Percentiles rank a stretch among this genome's conserved stretches.
phyloP scores from a whole-genome alignment of 2,797 vertebrate genomes.

The Lophius americanus region DNA sequence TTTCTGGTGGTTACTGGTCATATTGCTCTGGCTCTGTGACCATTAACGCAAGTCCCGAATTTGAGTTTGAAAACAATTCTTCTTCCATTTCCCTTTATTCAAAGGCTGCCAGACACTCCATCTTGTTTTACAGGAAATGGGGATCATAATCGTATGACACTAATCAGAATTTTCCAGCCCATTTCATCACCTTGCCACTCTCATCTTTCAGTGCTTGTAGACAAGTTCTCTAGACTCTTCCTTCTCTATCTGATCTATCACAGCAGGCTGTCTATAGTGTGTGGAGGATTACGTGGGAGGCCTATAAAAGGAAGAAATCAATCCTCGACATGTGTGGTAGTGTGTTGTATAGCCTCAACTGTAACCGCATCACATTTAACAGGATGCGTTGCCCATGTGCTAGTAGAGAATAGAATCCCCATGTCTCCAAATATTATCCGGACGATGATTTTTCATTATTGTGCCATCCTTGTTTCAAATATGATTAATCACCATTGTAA shows the following conservation, averaged over 20 bases:
- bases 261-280: conserved; percentile 32
- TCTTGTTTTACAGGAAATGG: conserved; percentile 64
- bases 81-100: conserved; percentile 32
- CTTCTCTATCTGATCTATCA: conserved; percentile 33
- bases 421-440: not conserved
- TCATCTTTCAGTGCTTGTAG: conserved; percentile 44
- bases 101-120: conserved; percentile 29
- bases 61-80: conserved; percentile 41
- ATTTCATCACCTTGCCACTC: conserved; percentile 55
- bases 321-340: not conserved
- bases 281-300: not conserved
- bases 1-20: not conserved
- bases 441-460: conserved; percentile 3
- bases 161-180: conserved; percentile 62
- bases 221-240: conserved; percentile 33
- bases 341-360: not conserved
- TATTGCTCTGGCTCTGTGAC: conserved; percentile 36
- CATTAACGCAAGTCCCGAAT: conserved; percentile 43
- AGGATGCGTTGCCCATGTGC: not conserved
- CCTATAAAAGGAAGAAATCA: conserved; percentile 1
- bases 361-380: not conserved
- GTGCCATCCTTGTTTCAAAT: too few species aligned
- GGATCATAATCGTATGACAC: conserved; percentile 41
- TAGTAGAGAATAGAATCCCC: not conserved
- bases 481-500: conserved; percentile 6